Conservation (phyloP, 2,888 invertebrate genomes). For the Leptura quadrifasciata region DNA sequence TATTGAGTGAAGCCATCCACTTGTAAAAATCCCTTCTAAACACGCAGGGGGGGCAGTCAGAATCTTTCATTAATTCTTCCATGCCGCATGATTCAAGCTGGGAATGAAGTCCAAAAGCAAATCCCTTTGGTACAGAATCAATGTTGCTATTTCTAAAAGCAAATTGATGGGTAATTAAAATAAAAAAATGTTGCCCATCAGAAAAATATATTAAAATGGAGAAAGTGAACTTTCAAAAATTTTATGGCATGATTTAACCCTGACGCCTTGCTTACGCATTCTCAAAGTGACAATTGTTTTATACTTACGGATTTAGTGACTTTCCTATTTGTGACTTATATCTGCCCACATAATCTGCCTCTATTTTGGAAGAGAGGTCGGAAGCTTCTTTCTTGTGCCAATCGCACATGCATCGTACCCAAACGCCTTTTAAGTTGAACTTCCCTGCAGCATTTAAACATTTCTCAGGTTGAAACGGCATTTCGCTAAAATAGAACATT, state of each 20-base stretch:
- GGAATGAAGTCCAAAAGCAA: background rate
- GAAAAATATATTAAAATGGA: no score
- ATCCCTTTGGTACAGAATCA: conserved; percentile 1
- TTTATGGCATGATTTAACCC: no score
- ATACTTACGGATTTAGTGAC: background rate
- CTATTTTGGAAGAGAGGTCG: background rate
- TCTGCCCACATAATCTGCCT: conserved; percentile 6
- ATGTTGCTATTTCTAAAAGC: background rate
- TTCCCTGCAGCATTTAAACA: background rate
- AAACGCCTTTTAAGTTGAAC: background rate
- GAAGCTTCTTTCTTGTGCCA: background rate
- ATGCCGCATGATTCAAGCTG: background rate
- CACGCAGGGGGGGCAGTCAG: background rate
- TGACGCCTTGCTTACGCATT: no score
- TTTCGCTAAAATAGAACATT: background rate
- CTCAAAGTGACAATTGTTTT: background rate
- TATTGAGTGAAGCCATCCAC: conserved; percentile 13
- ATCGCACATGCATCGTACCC: conserved; percentile 1
- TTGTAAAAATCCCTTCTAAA: conserved; percentile 22
- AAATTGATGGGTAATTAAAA: background rate
- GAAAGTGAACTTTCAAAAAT: no score
- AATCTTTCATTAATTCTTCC: conserved; percentile 15
- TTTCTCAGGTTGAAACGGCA: background rate
- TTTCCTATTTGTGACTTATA: background rate
- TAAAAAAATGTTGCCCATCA: no score